A percentile compares a stretch with the other conserved stretches of the same genome.
Evolutionary conservation across 2,797 vertebrate genomes (phyloP).

Genomic region (Setipinna tenuifilis): DNA sequence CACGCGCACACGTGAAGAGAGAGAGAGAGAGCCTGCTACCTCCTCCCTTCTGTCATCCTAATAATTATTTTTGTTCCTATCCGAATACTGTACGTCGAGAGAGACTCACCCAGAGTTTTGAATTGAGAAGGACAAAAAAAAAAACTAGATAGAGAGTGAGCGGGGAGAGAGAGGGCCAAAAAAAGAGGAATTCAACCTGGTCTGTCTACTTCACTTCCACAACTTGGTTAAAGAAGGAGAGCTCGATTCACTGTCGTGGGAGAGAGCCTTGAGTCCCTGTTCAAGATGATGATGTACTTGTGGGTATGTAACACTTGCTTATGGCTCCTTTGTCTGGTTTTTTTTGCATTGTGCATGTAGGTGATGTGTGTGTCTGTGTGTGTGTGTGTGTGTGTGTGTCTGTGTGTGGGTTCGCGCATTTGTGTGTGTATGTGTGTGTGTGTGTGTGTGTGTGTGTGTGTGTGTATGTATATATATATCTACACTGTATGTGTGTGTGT

Average conservation of each 20-base stretch:
- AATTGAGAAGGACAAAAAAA: background rate
- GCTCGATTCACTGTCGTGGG: slow-evolving; percentile 75
- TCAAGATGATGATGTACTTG: slow-evolving; percentile 92
- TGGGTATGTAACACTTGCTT: slow-evolving; percentile 84
- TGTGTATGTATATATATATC: background rate
- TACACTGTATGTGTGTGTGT: slow-evolving; percentile 7
- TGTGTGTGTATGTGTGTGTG: slow-evolving; percentile 17
- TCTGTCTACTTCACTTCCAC: slow-evolving; percentile 78
- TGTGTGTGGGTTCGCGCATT: slow-evolving; percentile 11
- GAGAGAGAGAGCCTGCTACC: slow-evolving; percentile 46
- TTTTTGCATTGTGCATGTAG: background rate
- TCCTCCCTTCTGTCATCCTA: slow-evolving; percentile 49
- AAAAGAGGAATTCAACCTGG: slow-evolving; percentile 72
- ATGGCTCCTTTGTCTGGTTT: slow-evolving; percentile 34
- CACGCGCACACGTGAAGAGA: slow-evolving; percentile 45
- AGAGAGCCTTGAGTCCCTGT: slow-evolving; percentile 76
- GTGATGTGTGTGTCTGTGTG: background rate
- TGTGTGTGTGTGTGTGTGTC: slow-evolving; percentile 19
- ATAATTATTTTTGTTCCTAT: slow-evolving; percentile 48
- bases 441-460: background rate
- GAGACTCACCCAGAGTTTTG: background rate
- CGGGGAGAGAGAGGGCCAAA: slow-evolving; percentile 56
- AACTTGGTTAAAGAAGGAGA: slow-evolving; percentile 80
- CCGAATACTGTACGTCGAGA: slow-evolving; percentile 44
- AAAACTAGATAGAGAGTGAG: slow-evolving; percentile 8